These are phyloP conservation scores for Anneissia japonica DNA, from an alignment of 35 echinoderm and acorn worm species.

Conservation along the genomic window DNA sequence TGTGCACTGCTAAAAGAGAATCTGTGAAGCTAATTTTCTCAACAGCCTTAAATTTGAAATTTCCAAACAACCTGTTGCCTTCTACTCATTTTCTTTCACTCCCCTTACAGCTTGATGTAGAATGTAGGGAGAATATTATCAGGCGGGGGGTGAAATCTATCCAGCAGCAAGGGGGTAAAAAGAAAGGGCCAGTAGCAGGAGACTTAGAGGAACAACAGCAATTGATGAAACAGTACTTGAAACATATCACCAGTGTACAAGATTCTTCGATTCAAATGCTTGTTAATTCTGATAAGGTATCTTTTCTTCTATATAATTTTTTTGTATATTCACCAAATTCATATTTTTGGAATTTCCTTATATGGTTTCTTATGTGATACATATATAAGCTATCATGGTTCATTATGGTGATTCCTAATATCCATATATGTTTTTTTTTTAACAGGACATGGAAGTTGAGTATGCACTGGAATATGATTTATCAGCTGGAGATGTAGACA, in stretches of 20 bases:
- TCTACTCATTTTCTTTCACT: background rate
- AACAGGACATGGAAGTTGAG: background rate
- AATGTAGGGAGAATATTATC: slow-evolving; percentile 77
- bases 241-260: background rate
- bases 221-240: slow-evolving; percentile 46
- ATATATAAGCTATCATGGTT: too few relatives aligned
- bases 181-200: slow-evolving; percentile 18
- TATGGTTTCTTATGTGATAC: too few relatives aligned
- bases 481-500: background rate
- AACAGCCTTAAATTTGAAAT: background rate
- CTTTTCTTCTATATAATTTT: too few relatives aligned
- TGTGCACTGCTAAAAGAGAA: background rate
- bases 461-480: background rate
- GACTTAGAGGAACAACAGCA: slow-evolving; percentile 49
- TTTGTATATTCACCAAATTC: too few relatives aligned
- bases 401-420: too few relatives aligned
- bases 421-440: background rate
- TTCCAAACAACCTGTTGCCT: background rate
- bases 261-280: background rate
- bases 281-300: background rate
- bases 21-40: background rate
- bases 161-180: slow-evolving; percentile 56
- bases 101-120: slow-evolving; percentile 52
- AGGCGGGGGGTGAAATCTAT: slow-evolving; percentile 67
- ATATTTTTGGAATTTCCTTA: too few relatives aligned